These are phyloP conservation scores for Xiphophorus birchmanni DNA, from an alignment of 2,797 vertebrate genomes.

Conservation along the genomic window DNA sequence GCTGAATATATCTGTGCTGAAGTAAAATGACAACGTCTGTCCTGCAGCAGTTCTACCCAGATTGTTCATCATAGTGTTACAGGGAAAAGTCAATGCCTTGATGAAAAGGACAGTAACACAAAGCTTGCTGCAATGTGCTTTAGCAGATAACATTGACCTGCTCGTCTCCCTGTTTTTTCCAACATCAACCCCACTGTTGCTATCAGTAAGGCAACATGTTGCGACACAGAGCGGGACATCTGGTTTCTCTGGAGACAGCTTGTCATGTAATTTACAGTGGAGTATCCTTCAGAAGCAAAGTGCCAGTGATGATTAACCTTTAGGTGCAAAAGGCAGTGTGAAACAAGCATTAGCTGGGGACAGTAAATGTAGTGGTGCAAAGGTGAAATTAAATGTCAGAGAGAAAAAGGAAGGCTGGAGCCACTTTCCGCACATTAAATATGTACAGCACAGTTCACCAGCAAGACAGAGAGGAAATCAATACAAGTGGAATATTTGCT, in stretches of 20 bases:
- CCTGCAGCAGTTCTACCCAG: conserved; percentile 26
- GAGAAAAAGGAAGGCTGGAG: conserved; percentile 52
- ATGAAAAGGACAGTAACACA: conserved; percentile 49
- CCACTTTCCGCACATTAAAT: conserved; percentile 61
- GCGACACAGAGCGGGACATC: conserved; percentile 21
- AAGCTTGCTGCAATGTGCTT: conserved; percentile 47
- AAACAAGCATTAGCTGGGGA: conserved; percentile 48
- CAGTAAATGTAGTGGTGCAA: conserved; percentile 37
- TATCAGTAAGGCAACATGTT: conserved; percentile 14
- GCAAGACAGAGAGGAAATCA: conserved; percentile 51
- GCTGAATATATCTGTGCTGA: conserved; percentile 15
- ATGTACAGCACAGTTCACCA: conserved; percentile 31
- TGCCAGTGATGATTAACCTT: conserved; percentile 54
- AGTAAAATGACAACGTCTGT: conserved; percentile 13
- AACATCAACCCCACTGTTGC: conserved; percentile 26
- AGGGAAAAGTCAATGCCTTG: conserved; percentile 37
- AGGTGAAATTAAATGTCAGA: conserved; percentile 54
- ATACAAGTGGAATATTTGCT: conserved; percentile 37
- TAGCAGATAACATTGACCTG: conserved; percentile 73
- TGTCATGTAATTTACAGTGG: conserved; percentile 47
- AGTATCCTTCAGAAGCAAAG: conserved; percentile 37
- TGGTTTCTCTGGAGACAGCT: conserved; percentile 7
- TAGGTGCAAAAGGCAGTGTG: conserved; percentile 43
- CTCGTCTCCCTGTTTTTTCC: conserved; percentile 29
- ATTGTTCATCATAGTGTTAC: conserved; percentile 34